Evolutionary conservation across 2,113 vertebrate species (phyloP).

Genomic region (Phrynocephalus versicolor): DNA sequence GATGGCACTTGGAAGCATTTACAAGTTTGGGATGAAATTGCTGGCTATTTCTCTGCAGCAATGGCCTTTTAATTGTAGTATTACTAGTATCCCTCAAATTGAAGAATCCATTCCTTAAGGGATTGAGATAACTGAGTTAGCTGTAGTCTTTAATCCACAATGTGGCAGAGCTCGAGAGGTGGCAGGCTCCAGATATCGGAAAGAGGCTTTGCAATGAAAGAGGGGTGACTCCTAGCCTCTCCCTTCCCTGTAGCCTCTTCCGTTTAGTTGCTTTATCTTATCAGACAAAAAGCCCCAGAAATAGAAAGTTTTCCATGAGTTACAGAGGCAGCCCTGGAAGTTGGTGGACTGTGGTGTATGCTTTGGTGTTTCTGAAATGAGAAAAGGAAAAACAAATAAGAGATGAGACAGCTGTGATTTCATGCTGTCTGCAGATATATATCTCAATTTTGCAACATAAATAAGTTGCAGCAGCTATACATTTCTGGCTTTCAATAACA

Average conservation of each 20-base stretch:
- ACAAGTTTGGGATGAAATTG: no score
- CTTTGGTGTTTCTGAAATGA: conserved; percentile 4
- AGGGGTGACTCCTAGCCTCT: conserved; percentile 49
- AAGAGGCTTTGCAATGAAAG: conserved; percentile 34
- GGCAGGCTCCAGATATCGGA: not conserved
- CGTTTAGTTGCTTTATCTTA: conserved; percentile 80
- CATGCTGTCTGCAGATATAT: conserved; percentile 7
- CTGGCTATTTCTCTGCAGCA: no score
- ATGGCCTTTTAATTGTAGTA: no score
- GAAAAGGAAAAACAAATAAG: not conserved
- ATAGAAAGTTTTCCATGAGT: conserved; percentile 83
- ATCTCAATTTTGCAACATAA: conserved; percentile 31
- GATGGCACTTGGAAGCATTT: not conserved
- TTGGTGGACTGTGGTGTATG: conserved; percentile 33
- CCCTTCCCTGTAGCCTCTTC: conserved; percentile 65
- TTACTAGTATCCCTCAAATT: not conserved
- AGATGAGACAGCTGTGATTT: not conserved
- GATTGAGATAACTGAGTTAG: not conserved
- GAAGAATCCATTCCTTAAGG: not conserved
- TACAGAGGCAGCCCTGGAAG: conserved; percentile 48
- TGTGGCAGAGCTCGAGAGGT: not conserved
- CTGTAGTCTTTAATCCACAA: conserved; percentile 31
- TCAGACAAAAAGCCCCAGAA: conserved; percentile 83
- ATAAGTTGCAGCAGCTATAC: not conserved
- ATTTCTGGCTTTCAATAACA: not conserved